phyloP scores from a whole-genome alignment of 2,113 vertebrate genomes.

The Origma solitaria region DNA sequence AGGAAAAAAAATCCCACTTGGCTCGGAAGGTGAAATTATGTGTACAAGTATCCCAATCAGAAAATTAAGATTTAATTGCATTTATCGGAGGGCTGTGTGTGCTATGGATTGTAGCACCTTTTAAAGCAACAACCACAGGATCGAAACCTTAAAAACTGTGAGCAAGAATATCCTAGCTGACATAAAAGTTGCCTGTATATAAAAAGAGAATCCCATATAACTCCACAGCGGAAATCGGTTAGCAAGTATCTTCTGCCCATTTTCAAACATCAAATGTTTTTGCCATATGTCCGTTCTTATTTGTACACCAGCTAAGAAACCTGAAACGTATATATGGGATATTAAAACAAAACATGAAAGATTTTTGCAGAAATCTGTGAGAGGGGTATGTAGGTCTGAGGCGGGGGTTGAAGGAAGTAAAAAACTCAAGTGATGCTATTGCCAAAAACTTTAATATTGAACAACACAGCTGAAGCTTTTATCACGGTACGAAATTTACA shows the following conservation, averaged over 20 bases:
- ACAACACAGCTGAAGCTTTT: conserved; percentile 50
- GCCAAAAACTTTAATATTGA: conserved; percentile 48
- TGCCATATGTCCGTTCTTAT: conserved; percentile 41
- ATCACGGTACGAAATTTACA: conserved; percentile 59
- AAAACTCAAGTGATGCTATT: neutral
- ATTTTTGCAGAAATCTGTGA: conserved; percentile 30
- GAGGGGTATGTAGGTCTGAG: neutral
- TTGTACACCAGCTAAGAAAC: conserved; percentile 35
- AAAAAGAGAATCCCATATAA: conserved; percentile 29
- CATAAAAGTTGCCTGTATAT: neutral
- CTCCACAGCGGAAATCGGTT: conserved; percentile 26
- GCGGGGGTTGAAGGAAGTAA: conserved; percentile 22
- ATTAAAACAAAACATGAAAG: conserved; percentile 60
- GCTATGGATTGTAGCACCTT: neutral
- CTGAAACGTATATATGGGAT: conserved; percentile 19
- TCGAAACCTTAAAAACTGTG: neutral
- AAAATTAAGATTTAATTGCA: neutral
- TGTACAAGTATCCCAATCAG: neutral
- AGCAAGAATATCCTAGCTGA: neutral
- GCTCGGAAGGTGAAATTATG: neutral
- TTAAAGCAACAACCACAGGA: neutral
- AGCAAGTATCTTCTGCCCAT: conserved; percentile 36
- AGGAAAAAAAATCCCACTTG: neutral
- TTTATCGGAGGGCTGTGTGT: neutral
- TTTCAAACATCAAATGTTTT: conserved; percentile 41